A percentile compares a stretch with the other conserved stretches of the same genome.
These are phyloP conservation scores for Spea hammondii DNA, from an alignment of 2,797 vertebrate genomes.

Conservation along the genomic window DNA sequence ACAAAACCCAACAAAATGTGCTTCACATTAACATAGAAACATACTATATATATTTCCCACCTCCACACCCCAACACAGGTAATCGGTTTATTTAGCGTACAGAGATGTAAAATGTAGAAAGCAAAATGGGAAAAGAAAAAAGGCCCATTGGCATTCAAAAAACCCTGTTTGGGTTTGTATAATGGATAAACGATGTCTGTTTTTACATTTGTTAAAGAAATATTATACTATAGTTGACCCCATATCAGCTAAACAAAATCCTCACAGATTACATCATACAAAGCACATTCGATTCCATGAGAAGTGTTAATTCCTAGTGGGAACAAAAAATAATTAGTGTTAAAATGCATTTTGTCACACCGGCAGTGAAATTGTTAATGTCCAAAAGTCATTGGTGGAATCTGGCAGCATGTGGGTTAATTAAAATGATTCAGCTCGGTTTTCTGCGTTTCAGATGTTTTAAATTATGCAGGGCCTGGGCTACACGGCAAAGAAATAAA, in stretches of 20 bases:
- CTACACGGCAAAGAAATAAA: constrained; percentile 33
- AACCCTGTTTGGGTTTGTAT: background rate
- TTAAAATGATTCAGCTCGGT: constrained; percentile 42
- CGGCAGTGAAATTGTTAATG: constrained; percentile 1
- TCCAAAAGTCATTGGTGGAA: constrained; percentile 5
- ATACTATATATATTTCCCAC: too few species aligned
- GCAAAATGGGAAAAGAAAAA: too few species aligned
- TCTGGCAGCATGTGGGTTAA: constrained; percentile 27
- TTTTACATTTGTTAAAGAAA: background rate
- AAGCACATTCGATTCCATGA: background rate
- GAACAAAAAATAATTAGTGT: background rate
- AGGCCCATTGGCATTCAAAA: too few species aligned
- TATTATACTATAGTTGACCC: background rate
- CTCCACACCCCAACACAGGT: too few species aligned
- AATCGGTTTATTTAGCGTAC: too few species aligned
- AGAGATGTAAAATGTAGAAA: too few species aligned
- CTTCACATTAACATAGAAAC: too few species aligned
- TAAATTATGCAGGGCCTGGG: constrained; percentile 45
- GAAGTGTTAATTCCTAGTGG: background rate
- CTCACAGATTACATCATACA: background rate
- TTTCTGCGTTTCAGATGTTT: constrained; percentile 51
- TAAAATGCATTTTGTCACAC: background rate
- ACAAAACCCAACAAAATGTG: too few species aligned
- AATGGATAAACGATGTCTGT: background rate
- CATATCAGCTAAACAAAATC: constrained; percentile 1